phyloP scores from a whole-genome alignment of 2,797 vertebrate species.

The Rhinichthys osculus region DNA sequence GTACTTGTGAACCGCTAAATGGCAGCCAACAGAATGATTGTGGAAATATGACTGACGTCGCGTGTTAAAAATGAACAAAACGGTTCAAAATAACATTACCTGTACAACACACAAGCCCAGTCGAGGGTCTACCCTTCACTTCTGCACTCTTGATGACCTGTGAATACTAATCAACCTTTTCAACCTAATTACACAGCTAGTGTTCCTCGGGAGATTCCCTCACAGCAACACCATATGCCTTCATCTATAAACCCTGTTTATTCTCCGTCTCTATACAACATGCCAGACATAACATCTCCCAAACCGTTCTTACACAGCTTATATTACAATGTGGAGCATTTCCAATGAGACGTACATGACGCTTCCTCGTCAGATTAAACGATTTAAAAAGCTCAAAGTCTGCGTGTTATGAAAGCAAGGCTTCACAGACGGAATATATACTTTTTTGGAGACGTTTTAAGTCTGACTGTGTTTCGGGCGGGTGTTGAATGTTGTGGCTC shows the following conservation, averaged over 20 bases:
- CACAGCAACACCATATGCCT: slow-evolving; percentile 68
- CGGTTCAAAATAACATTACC: slow-evolving; percentile 38
- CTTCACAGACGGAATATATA: background rate
- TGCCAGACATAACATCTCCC: background rate
- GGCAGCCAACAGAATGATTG: background rate
- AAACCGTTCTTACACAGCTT: background rate
- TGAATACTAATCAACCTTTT: slow-evolving; percentile 79
- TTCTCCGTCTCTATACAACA: slow-evolving; percentile 8
- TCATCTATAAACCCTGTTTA: slow-evolving; percentile 64
- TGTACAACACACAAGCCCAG: slow-evolving; percentile 73
- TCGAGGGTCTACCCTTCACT: slow-evolving; percentile 67
- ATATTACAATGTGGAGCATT: background rate
- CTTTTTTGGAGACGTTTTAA: background rate
- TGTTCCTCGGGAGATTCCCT: slow-evolving; percentile 65
- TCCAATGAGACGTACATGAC: background rate
- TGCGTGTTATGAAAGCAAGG: background rate
- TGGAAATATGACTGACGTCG: background rate
- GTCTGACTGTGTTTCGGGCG: slow-evolving; percentile 63
- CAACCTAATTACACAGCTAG: slow-evolving; percentile 66
- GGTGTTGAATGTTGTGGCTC: slow-evolving; percentile 74
- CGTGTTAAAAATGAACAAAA: slow-evolving; percentile 20
- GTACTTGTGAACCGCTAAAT: background rate
- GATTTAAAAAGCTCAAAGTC: background rate
- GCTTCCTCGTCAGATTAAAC: background rate
- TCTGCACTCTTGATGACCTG: slow-evolving; percentile 75